Conservation (phyloP, 1,140 invertebrate genomes). For the Nasonia longicornis region DNA sequence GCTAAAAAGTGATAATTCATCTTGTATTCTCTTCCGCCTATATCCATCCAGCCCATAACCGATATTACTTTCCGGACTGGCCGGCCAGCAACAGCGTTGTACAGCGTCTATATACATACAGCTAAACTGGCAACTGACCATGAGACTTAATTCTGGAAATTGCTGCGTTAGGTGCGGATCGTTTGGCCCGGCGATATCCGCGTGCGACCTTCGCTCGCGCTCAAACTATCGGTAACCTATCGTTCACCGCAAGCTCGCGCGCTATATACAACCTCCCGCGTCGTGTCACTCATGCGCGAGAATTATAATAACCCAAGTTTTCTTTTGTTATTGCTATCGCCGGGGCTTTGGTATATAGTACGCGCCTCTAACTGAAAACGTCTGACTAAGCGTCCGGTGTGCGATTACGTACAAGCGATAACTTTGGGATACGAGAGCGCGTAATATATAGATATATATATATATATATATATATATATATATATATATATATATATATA, state of each 20-base stretch:
- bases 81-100: too few relatives aligned
- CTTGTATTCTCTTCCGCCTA: too few relatives aligned
- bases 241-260: not conserved
- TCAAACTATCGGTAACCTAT: not conserved
- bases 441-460: too few relatives aligned
- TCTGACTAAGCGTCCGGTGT: not conserved
- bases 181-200: not conserved
- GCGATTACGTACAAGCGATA: not conserved
- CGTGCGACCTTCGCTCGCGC: not conserved
- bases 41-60: too few relatives aligned
- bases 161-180: not conserved
- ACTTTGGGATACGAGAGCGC: too few relatives aligned
- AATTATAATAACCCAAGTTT: not conserved
- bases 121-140: not conserved
- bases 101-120: not conserved
- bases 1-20: not conserved
- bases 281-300: not conserved
- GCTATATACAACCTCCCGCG: not conserved
- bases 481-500: too few relatives aligned
- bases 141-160: slow-evolving; percentile 15
- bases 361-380: not conserved
- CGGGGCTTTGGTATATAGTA: not conserved
- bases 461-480: too few relatives aligned
- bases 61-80: too few relatives aligned
- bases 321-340: not conserved